phyloP scores from a whole-genome alignment of 2,888 invertebrate species.

The Himalopsyche kuldschensis region DNA sequence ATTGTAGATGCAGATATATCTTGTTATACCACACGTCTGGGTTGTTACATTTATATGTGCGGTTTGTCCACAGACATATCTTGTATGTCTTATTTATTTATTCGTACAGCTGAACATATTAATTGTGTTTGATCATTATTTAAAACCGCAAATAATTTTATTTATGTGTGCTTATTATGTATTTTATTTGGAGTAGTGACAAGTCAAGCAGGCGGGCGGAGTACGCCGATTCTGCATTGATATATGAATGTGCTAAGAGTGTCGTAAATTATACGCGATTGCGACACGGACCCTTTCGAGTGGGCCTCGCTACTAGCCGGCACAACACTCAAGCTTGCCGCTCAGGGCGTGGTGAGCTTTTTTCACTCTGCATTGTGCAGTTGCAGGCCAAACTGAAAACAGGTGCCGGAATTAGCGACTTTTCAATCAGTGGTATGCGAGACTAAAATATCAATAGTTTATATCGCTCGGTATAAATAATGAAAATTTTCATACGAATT shows the following conservation, averaged over 20 bases:
- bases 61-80: too few relatives aligned
- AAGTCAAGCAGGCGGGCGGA: not conserved
- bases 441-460: not conserved
- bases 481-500: too few relatives aligned
- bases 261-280: not conserved
- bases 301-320: not conserved
- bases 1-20: too few relatives aligned
- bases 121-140: not conserved
- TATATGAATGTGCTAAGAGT: not conserved
- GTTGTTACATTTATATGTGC: too few relatives aligned
- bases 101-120: not conserved
- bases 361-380: not conserved
- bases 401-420: not conserved
- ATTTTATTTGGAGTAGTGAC: not conserved
- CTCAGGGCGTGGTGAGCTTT: not conserved
- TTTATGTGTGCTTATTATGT: not conserved
- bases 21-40: too few relatives aligned
- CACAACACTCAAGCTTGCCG: not conserved
- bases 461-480: too few relatives aligned
- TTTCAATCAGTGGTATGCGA: not conserved
- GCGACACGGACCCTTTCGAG: not conserved
- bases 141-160: not conserved
- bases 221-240: not conserved
- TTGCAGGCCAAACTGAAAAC: not conserved
- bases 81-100: too few relatives aligned